Evolutionary conservation across 2,888 invertebrate species (phyloP), one percentile per base, ranked within the genome.

Genomic region (Corbicula japonica): DNA sequence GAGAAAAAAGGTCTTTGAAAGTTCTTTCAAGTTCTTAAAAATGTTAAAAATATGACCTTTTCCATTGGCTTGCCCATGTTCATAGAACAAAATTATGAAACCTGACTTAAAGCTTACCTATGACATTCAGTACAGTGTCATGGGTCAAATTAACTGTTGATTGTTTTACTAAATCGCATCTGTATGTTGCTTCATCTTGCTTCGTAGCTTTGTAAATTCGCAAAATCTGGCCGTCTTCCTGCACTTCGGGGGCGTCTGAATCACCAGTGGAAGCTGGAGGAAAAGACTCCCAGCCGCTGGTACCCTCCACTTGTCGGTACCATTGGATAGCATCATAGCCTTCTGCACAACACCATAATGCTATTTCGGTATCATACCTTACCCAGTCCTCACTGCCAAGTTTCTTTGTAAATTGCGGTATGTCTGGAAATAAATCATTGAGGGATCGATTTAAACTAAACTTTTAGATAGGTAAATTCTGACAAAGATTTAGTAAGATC

Each of bases 401-500:
- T 18, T 34, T 15, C 21, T 15, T n/a, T 1, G 65, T 65, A n/a
- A 65, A 65, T 4, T 26, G 34, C 28, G 52, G 65, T 34, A 12
- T 44, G 23, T 23, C 65, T 65, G 52, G 28, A 65, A 65, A 28
- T n/a, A n/a, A n/a, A n/a, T n/a, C n/a, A n/a, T n/a, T n/a, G n/a
- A n/a, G n/a, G n/a, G n/a, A n/a, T n/a, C n/a, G n/a, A n/a, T n/a
- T n/a, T n/a, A n/a, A n/a, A n/a, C n/a, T n/a, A n/a, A n/a, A n/a
- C n/a, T n/a, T n/a, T n/a, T n/a, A n/a, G n/a, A n/a, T n/a, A n/a
- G n/a, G n/a, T n/a, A n/a, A n/a, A n/a, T n/a, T n/a, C n/a, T n/a
- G n/a, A n/a, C n/a, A n/a, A n/a, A n/a, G n/a, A n/a, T n/a, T n/a
- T n/a, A n/a, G n/a, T n/a, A n/a, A n/a, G n/a, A n/a, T n/a, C n/a